Evolutionary conservation across 64 coral and sea anemone species (phyloP).

Genomic region (Porites lutea): DNA sequence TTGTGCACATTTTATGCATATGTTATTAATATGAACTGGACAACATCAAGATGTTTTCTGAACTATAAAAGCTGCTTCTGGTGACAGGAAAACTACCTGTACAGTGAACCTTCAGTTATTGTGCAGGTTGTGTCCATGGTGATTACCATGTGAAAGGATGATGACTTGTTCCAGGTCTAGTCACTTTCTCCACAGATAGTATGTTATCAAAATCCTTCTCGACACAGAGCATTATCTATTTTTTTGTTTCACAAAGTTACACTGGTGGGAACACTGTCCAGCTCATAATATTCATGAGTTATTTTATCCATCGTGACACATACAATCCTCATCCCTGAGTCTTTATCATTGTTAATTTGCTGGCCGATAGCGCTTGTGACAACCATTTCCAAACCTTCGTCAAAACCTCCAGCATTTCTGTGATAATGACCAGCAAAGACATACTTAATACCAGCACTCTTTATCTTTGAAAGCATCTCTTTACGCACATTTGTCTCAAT

Average conservation of each 20-base stretch:
- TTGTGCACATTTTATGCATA: too few relatives aligned
- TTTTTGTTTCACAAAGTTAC: constrained; percentile 47
- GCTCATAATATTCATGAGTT: constrained; percentile 85
- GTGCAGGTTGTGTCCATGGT: too few relatives aligned
- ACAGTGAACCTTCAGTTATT: too few relatives aligned
- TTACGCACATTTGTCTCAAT: constrained; percentile 69
- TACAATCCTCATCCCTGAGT: constrained; percentile 92
- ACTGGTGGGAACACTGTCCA: constrained; percentile 82
- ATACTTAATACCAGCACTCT: constrained; percentile 89
- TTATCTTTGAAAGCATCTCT: constrained; percentile 84
- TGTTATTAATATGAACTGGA: too few relatives aligned
- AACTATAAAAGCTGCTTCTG: too few relatives aligned
- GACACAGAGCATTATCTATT: too few relatives aligned
- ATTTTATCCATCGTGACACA: constrained; percentile 76
- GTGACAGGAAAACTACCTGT: too few relatives aligned
- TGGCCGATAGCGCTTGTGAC: constrained; percentile 97
- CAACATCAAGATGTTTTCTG: too few relatives aligned
- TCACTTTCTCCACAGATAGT: too few relatives aligned
- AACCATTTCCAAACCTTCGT: constrained; percentile 94
- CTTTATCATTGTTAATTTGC: constrained; percentile 94
- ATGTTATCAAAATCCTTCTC: too few relatives aligned
- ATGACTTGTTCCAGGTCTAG: too few relatives aligned
- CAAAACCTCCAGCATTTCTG: constrained; percentile 96
- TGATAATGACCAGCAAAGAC: constrained; percentile 99
- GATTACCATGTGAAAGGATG: too few relatives aligned